Conservation (phyloP, 2,113 vertebrate species). For the Gasterosteus nipponicus region DNA sequence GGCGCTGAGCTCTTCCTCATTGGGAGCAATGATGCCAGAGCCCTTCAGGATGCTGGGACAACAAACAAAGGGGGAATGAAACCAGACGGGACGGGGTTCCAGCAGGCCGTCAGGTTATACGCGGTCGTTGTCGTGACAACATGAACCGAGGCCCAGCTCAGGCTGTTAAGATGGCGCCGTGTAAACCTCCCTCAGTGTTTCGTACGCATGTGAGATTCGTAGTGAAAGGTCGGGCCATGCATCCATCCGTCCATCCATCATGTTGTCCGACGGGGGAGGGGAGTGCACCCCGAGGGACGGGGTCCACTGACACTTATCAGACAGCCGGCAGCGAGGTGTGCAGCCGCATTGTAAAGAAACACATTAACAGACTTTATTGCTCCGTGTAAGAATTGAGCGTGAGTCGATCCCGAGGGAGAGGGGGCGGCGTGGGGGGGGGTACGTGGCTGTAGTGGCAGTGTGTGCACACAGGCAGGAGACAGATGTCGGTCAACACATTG, state of each 20-base stretch:
- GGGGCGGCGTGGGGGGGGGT: background rate
- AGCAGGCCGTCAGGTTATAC: background rate
- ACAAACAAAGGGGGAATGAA: conserved; percentile 61
- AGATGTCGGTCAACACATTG: conserved; percentile 35
- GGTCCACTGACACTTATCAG: conserved; percentile 54
- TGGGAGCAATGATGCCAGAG: conserved; percentile 61
- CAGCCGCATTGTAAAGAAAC: conserved; percentile 55
- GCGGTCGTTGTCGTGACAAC: background rate
- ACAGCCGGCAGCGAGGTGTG: conserved; percentile 36
- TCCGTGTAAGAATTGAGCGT: conserved; percentile 17
- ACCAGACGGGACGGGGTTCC: conserved; percentile 56
- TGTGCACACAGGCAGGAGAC: conserved; percentile 28
- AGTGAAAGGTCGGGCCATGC: conserved; percentile 58
- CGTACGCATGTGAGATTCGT: conserved; percentile 20
- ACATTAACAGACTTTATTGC: conserved; percentile 73
- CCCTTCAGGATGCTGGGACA: conserved; percentile 66
- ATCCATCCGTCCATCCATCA: conserved; percentile 77
- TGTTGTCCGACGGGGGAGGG: conserved; percentile 60
- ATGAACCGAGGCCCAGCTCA: background rate
- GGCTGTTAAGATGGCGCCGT: background rate
- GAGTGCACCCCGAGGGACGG: conserved; percentile 25
- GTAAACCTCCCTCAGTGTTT: conserved; percentile 22
- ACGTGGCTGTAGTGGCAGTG: conserved; percentile 19
- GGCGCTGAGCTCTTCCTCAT: conserved; percentile 64
- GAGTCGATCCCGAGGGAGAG: conserved; percentile 33